A percentile compares a stretch with the other conserved stretches of the same genome.
These are phyloP conservation scores for Mycteria americana DNA, from an alignment of 2,797 vertebrate genomes.

Conservation along the genomic window DNA sequence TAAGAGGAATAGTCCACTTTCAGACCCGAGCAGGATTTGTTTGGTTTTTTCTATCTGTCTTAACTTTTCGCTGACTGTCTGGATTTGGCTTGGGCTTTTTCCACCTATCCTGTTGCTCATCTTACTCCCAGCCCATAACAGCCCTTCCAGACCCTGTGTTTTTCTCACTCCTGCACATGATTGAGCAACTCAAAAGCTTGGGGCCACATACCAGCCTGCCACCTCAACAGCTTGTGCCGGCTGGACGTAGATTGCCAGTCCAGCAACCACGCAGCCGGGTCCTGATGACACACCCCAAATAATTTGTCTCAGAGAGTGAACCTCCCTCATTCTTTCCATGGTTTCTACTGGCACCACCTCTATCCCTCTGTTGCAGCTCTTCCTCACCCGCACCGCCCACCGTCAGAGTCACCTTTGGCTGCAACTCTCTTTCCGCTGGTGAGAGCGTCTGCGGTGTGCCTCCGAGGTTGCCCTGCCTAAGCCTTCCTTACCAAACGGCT, in stretches of 20 bases:
- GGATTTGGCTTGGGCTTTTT: slow-evolving; percentile 20
- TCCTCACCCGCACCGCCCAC: not conserved
- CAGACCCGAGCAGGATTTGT: not conserved
- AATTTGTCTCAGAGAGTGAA: slow-evolving; percentile 5
- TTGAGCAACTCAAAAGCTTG: slow-evolving; percentile 34
- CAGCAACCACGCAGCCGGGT: not conserved
- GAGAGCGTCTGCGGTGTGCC: not conserved
- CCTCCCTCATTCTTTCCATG: slow-evolving; percentile 62
- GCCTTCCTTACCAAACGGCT: not conserved
- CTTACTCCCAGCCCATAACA: slow-evolving; percentile 1
- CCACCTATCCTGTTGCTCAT: slow-evolving; percentile 48
- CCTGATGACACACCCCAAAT: slow-evolving; percentile 21
- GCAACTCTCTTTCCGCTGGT: not conserved
- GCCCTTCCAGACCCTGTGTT: slow-evolving; percentile 23
- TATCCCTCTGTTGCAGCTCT: not conserved
- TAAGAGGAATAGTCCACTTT: not conserved
- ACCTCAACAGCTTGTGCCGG: slow-evolving; percentile 39
- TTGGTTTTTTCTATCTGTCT: not conserved
- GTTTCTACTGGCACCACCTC: slow-evolving; percentile 46
- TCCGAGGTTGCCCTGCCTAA: not conserved
- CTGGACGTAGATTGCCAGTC: slow-evolving; percentile 2
- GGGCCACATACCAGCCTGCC: slow-evolving; percentile 55
- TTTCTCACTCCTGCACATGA: slow-evolving; percentile 19
- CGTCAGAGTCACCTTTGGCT: not conserved
- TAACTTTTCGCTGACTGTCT: slow-evolving; percentile 1